Base-by-base conservation (phyloP, 2,888 invertebrate species). In the Asteroscopus sphinx region DNA sequence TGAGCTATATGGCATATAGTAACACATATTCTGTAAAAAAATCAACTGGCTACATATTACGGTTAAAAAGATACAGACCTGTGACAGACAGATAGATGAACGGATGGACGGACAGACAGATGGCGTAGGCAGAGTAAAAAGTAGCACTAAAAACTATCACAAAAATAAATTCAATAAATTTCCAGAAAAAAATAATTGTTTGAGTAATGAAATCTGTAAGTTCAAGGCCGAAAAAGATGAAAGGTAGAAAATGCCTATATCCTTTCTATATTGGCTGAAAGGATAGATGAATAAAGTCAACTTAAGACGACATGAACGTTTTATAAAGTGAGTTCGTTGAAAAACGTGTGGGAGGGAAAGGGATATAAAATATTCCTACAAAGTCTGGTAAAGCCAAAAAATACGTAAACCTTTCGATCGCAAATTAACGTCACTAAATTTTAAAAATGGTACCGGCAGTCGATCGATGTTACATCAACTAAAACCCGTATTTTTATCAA, bases 341-440 rank as follows among this genome's bases (percentile, higher is more conserved):
- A 17, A 4, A 62, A 46, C 39, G 35, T 9, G 35, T 17, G 12
- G 51, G 47, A 8, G 15, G 44, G 21, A 39, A 58, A 46, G 4
- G 6, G 28, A 49, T 12, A 48, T 46, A 36, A 57, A 54, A 62
- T 39, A 36, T 30, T 37, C 40, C 33, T 11, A 40, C 40, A 17
- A 46, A 58, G 33, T 33, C 41, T 30, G 12, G 37, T 12, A 15
- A 46, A 61, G 55, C 61, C 45, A 21, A 39, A 35, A 37, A 25
- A 26, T 28, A 65, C 64, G 68, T 67, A 61, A 68, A 68, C 62
- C 56, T 44, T 68, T 46, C 33, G 5, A 0, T 6, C 17, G 42
- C 51, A 26, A 47, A 48, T 54, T 28, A 33, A 16, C 15, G 55
- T 69, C 65, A 69, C 70, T 65, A 49, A 40, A 55, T 37, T 41